phyloP scores from a whole-genome alignment of 1,140 invertebrate genomes.

The Bathynomus jamesi region DNA sequence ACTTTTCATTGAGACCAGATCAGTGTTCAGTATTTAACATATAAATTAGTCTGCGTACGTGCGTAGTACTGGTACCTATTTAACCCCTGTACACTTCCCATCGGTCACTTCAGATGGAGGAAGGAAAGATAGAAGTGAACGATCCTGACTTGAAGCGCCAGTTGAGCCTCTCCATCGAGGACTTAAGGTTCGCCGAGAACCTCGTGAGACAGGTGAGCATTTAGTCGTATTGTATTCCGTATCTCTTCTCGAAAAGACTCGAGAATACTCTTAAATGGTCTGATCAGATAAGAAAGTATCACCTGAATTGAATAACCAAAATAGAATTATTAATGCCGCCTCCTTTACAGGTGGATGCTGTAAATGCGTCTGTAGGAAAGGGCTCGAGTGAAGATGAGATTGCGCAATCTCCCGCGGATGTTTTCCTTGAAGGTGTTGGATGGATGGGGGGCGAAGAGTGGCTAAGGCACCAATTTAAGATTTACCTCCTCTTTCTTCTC shows the following conservation, averaged over 20 bases:
- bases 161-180: conserved; percentile 83
- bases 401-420: conserved; percentile 14
- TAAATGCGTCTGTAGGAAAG: conserved; percentile 15
- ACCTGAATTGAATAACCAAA: too few species aligned
- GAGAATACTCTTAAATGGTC: too few species aligned
- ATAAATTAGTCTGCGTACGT: background rate
- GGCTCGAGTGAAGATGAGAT: background rate
- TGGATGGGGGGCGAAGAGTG: conserved; percentile 92
- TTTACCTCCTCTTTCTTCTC: conserved; percentile 81
- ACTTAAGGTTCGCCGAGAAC: conserved; percentile 90
- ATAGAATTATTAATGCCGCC: too few species aligned
- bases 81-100: conserved; percentile 4
- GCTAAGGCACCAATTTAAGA: conserved; percentile 88
- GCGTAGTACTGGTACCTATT: background rate
- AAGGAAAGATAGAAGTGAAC: conserved; percentile 75
- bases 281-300: too few species aligned
- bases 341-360: conserved; percentile 21
- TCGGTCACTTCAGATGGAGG: conserved; percentile 51
- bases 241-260: too few species aligned
- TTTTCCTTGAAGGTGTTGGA: conserved; percentile 56
- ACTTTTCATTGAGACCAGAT: too few species aligned
- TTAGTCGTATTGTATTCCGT: too few species aligned
- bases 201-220: conserved; percentile 73
- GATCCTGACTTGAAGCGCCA: conserved; percentile 74
- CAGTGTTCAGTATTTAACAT: too few species aligned